Evolutionary conservation across 2,888 invertebrate species (phyloP), one percentile per base, ranked within the genome.

Genomic region (Acronicta psi): DNA sequence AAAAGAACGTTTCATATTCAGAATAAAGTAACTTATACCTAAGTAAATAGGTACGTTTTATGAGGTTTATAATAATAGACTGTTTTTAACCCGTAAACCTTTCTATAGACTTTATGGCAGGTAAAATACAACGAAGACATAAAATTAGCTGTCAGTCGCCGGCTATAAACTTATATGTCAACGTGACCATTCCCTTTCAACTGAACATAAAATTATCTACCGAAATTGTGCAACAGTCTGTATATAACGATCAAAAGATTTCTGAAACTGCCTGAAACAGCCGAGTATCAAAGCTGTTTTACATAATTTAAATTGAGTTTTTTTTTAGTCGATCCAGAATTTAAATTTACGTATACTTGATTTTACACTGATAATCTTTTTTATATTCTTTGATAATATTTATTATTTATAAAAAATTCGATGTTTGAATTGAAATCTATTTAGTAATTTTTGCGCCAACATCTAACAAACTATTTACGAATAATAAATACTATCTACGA

Each of bases 131-230:
- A 69, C 46, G 25, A 20, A 11, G 25, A 50, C 36, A 67, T 68
- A 70, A 71, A 70, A 43, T 59, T 18, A 66, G 10, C 67, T 68
- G 66, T 71, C 67, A 66, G 47, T 52, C 9, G 46, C 13, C 34
- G 18, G 53, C 46, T 29, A 68, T 68, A 65, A 68, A 68, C 25
- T 68, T 37, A 14, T 20, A 36, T 43, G 8, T 59, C 51, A 42
- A n/a, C 20, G 40, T 18, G 10, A 40, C 50, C 53, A 37, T 68
- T 65, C 53, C 50, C 71, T 67, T 54, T 66, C 59, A 54, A 66
- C 72, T 51, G 37, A 17, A 13, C 42, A 59, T 54, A 65, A 59
- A 71, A 49, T 71, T 54, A 71, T 56, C 67, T 23, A 25, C 54
- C 50, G 10, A 65, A 52, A 71, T 68, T 71, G 67, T 71, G 67